These are phyloP conservation scores for Tetramorium alpestre DNA, from an alignment of 1,140 invertebrate species.

Conservation along the genomic window DNA sequence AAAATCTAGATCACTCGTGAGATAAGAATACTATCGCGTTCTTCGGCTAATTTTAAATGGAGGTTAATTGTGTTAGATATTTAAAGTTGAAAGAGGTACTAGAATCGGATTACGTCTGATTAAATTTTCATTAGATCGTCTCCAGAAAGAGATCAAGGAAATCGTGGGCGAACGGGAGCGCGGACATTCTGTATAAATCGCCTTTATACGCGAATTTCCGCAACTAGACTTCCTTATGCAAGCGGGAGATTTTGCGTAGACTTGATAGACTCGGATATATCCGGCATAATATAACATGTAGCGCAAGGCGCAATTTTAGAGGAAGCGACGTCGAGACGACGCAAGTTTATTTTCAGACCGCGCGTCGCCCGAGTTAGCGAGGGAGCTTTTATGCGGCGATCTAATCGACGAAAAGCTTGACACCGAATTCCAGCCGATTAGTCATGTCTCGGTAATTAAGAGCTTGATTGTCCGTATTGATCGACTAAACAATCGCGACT, in stretches of 20 bases:
- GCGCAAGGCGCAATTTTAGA: conserved; percentile 1
- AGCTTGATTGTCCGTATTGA: conserved; percentile 69
- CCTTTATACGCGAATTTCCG: background rate
- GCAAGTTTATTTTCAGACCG: conserved; percentile 38
- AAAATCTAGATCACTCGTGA: background rate
- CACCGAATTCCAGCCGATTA: conserved; percentile 10
- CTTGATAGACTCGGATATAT: background rate
- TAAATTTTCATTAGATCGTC: conserved; percentile 19
- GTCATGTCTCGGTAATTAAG: conserved; percentile 64
- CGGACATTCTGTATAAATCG: background rate
- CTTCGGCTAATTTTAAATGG: background rate
- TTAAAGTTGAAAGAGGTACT: conserved; percentile 5
- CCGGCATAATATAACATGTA: background rate
- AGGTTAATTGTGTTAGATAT: conserved; percentile 18
- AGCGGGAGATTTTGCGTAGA: conserved; percentile 25
- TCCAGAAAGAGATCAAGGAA: conserved; percentile 11
- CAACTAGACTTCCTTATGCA: background rate
- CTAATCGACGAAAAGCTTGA: conserved; percentile 40
- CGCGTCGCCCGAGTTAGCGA: conserved; percentile 6
- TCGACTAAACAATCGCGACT: conserved; percentile 61
- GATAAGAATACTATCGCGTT: background rate
- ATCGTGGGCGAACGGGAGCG: background rate
- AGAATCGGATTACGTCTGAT: conserved; percentile 21
- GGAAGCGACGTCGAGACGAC: conserved; percentile 17
- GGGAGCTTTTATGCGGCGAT: background rate